Percentiles rank a stretch among this genome's conserved stretches.
Conservation (phyloP, 1,140 invertebrate species). For the Wasmannia auropunctata region DNA sequence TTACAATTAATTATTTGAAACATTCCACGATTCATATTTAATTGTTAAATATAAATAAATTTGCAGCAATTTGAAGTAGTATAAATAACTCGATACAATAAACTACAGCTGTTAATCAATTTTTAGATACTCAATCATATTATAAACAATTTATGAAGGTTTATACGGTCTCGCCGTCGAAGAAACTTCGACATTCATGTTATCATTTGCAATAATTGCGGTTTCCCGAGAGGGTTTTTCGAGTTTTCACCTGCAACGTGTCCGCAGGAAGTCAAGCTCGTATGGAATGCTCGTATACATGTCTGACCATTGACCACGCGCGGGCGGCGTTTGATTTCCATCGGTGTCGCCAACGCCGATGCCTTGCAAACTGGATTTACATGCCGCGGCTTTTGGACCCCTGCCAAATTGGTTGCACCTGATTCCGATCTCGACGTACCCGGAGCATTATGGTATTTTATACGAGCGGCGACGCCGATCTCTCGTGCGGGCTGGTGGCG, state of each 20-base stretch:
- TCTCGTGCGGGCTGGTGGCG: slow-evolving; percentile 38
- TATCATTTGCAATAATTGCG: slow-evolving; percentile 3
- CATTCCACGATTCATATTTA: too few relatives aligned
- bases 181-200: background rate
- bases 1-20: too few relatives aligned
- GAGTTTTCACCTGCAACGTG: slow-evolving; percentile 36
- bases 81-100: background rate
- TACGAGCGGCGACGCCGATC: slow-evolving; percentile 66
- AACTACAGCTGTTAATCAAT: background rate
- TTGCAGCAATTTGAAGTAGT: background rate
- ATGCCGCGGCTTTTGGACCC: slow-evolving; percentile 73
- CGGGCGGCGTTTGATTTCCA: slow-evolving; percentile 65
- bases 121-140: background rate
- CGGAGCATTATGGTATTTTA: slow-evolving; percentile 77
- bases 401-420: slow-evolving; percentile 81
- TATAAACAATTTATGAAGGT: background rate
- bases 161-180: background rate
- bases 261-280: slow-evolving; percentile 58
- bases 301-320: slow-evolving; percentile 58
- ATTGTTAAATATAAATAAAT: too few relatives aligned
- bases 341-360: slow-evolving; percentile 65
- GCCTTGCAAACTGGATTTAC: slow-evolving; percentile 75
- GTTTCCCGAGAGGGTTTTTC: slow-evolving; percentile 47
- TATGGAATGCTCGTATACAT: slow-evolving; percentile 33
- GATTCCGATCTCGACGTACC: slow-evolving; percentile 79